phyloP scores from a whole-genome alignment of 1,140 invertebrate genomes.

The Pseudomyrmex concolor region DNA sequence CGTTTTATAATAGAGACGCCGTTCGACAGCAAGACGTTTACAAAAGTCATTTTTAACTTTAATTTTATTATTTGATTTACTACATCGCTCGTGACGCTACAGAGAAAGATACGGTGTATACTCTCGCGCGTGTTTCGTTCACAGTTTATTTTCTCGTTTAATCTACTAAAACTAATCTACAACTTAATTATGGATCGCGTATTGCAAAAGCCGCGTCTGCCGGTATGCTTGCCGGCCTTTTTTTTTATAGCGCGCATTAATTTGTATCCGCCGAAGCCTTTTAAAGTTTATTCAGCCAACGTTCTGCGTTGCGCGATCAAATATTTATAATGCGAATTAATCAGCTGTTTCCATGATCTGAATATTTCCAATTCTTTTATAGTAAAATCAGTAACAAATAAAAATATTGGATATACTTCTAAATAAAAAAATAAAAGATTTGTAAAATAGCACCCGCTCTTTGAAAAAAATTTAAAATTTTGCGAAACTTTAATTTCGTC shows the following conservation, averaged over 20 bases:
- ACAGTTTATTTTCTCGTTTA: conserved; percentile 47
- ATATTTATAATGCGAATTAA: conserved; percentile 57
- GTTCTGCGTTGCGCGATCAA: conserved; percentile 51
- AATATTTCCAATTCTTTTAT: conserved; percentile 41
- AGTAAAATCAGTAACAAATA: neutral
- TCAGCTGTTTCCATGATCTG: conserved; percentile 24
- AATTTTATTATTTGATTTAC: too few relatives aligned
- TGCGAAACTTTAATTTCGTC: too few relatives aligned
- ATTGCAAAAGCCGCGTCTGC: conserved; percentile 48
- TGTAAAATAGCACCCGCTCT: neutral
- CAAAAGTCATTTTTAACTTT: too few relatives aligned
- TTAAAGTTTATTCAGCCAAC: conserved; percentile 46
- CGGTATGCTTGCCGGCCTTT: neutral
- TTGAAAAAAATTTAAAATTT: neutral
- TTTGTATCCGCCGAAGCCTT: conserved; percentile 42
- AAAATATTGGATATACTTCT: too few relatives aligned
- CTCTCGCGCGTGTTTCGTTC: conserved; percentile 13
- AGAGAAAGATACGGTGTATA: neutral
- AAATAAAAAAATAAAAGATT: neutral
- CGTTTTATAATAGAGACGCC: too few relatives aligned
- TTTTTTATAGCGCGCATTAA: conserved; percentile 56
- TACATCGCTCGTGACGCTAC: too few relatives aligned
- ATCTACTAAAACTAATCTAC: conserved; percentile 54
- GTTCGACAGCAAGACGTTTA: neutral
- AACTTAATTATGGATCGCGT: conserved; percentile 46